Evolutionary conservation across 2,888 invertebrate genomes (phyloP).

Genomic region (Dione juno): DNA sequence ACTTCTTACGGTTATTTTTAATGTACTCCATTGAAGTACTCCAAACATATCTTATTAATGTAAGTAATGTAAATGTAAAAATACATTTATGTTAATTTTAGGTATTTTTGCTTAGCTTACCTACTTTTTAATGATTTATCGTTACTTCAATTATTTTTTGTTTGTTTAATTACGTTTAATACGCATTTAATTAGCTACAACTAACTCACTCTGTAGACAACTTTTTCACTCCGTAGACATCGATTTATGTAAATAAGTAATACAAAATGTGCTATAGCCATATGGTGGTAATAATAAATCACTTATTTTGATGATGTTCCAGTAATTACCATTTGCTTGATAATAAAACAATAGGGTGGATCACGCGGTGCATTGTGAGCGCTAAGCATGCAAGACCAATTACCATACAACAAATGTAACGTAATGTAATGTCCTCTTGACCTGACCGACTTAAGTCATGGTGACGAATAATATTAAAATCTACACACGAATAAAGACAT

Average conservation of each 20-base stretch:
- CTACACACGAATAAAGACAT: background rate
- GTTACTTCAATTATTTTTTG: too few relatives aligned
- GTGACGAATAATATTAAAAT: background rate
- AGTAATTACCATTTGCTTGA: conserved; percentile 65
- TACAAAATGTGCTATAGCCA: conserved; percentile 35
- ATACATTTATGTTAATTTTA: background rate
- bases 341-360: conserved; percentile 72
- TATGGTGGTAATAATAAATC: conserved; percentile 59
- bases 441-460: conserved; percentile 8
- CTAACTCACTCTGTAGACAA: too few relatives aligned
- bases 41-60: background rate
- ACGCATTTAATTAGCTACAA: too few relatives aligned
- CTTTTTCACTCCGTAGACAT: too few relatives aligned
- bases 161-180: too few relatives aligned
- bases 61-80: too few relatives aligned
- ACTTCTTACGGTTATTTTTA: background rate
- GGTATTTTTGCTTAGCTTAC: too few relatives aligned
- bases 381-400: conserved; percentile 39
- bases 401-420: conserved; percentile 33
- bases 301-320: conserved; percentile 64
- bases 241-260: background rate
- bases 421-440: conserved; percentile 5
- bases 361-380: conserved; percentile 33
- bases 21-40: too few relatives aligned
- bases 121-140: too few relatives aligned